Conservation (phyloP, 2,888 invertebrate genomes). For the Octonoba sinensis region DNA sequence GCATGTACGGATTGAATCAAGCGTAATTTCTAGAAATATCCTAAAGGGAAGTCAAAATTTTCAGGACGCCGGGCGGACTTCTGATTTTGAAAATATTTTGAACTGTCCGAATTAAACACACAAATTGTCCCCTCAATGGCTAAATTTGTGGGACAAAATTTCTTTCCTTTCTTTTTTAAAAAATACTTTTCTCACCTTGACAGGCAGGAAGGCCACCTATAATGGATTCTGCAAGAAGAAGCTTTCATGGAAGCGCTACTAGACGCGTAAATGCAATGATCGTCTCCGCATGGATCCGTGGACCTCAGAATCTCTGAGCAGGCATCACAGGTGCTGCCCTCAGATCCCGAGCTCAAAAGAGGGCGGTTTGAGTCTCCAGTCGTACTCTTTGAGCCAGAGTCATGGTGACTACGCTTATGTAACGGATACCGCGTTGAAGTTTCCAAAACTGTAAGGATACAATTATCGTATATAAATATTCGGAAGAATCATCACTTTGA, state of each 20-base stretch:
- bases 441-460: slow-evolving; percentile 47
- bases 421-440: slow-evolving; percentile 58
- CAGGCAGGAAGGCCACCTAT: slow-evolving; percentile 61
- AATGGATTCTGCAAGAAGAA: slow-evolving; percentile 59
- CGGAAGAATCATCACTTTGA: too few species aligned
- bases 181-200: slow-evolving; percentile 21
- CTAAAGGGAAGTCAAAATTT: too few species aligned
- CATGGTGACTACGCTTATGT: slow-evolving; percentile 48
- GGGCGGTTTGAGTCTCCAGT: slow-evolving; percentile 57
- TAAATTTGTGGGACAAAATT: too few species aligned
- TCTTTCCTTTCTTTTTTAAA: too few species aligned
- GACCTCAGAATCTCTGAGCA: slow-evolving; percentile 65
- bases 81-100: too few species aligned
- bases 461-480: neutral
- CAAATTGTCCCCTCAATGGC: too few species aligned
- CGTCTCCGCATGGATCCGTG: slow-evolving; percentile 22
- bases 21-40: too few species aligned
- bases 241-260: slow-evolving; percentile 36
- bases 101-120: too few species aligned
- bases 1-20: too few species aligned
- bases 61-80: too few species aligned
- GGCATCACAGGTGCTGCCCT: slow-evolving; percentile 66
- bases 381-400: slow-evolving; percentile 34
- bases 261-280: slow-evolving; percentile 20
- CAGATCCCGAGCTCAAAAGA: slow-evolving; percentile 66